These are phyloP conservation scores for Apostichopus leukothele DNA, from an alignment of 53 echinoderm and acorn worm genomes.

Conservation along the genomic window DNA sequence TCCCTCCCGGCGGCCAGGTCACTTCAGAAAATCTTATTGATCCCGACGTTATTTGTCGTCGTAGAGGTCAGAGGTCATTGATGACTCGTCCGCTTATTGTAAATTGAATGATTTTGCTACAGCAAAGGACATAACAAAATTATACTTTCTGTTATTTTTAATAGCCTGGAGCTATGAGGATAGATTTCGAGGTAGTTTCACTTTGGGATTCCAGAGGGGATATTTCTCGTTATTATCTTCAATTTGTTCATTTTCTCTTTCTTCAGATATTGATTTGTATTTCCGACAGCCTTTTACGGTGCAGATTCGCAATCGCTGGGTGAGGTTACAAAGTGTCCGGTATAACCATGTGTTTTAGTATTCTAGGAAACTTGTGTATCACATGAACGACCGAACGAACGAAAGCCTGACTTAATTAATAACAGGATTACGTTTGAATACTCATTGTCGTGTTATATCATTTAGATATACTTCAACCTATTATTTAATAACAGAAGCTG, in stretches of 20 bases:
- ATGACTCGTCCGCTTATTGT: not conserved
- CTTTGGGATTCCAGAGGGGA: not conserved
- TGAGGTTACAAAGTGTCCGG: too few relatives aligned
- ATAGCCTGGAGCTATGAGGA: not conserved
- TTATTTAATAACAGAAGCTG: too few relatives aligned
- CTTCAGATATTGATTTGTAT: too few relatives aligned
- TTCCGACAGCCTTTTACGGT: too few relatives aligned
- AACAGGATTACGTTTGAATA: too few relatives aligned
- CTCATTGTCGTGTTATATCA: too few relatives aligned
- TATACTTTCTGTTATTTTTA: not conserved
- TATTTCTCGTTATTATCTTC: constrained; percentile 3
- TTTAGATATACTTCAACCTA: too few relatives aligned
- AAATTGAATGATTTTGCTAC: not conserved
- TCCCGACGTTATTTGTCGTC: not conserved
- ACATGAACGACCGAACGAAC: too few relatives aligned
- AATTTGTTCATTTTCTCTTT: not conserved
- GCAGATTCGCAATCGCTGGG: too few relatives aligned
- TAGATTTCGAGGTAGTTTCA: not conserved
- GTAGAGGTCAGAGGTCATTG: not conserved
- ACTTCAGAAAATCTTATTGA: not conserved
- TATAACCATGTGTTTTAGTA: too few relatives aligned
- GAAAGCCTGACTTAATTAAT: too few relatives aligned
- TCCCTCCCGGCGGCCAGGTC: not conserved
- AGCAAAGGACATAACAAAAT: not conserved
- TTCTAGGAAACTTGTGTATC: too few relatives aligned